These are phyloP conservation scores for Nothocercus julius DNA, from an alignment of 2,113 vertebrate species.

Conservation along the genomic window DNA sequence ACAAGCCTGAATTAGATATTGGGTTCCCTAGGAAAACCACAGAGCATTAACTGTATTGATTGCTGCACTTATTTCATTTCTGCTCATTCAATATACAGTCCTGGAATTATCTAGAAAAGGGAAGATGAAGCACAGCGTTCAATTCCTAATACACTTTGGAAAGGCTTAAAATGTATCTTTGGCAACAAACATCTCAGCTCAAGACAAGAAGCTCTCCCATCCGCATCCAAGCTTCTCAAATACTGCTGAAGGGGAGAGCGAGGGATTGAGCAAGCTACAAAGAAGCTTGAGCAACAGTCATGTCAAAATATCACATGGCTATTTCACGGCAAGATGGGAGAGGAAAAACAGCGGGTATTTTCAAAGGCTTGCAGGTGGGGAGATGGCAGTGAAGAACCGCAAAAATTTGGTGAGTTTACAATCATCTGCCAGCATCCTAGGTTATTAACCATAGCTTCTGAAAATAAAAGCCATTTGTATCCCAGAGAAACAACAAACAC, in stretches of 20 bases:
- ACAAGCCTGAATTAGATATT: not conserved
- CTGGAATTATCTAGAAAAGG: not conserved
- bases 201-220: not conserved
- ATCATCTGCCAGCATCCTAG: not conserved
- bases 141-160: not conserved
- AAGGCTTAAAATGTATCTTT: not conserved
- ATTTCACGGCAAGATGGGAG: not conserved
- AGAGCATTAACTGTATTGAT: not conserved
- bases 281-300: not conserved
- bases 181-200: not conserved
- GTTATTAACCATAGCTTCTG: not conserved
- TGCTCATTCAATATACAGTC: not conserved
- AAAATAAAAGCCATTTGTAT: not conserved
- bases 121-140: not conserved
- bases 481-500: not conserved
- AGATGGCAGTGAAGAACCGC: fast-evolving
- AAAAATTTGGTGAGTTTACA: not conserved
- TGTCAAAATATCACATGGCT: not conserved
- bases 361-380: not conserved
- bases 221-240: not conserved
- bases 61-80: not conserved
- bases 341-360: not conserved
- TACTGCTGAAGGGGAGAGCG: not conserved
- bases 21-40: not conserved
- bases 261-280: not conserved